phyloP scores from a whole-genome alignment of 1,140 invertebrate genomes.

The Nymphalis io region DNA sequence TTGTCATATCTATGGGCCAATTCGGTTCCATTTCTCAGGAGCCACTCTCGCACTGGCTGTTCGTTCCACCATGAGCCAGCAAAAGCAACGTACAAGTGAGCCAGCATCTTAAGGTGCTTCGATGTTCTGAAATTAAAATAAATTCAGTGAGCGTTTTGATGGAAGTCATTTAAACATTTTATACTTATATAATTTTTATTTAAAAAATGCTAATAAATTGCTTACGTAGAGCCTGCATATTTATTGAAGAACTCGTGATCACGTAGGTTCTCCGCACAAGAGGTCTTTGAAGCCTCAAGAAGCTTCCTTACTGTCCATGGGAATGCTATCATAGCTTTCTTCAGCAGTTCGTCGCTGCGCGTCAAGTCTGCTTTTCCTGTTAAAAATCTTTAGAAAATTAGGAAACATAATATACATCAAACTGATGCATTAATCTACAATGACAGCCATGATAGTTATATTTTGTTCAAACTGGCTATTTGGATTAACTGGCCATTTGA shows the following conservation, averaged over 20 bases:
- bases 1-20: constrained; percentile 37
- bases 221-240: not conserved
- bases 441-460: too few relatives aligned
- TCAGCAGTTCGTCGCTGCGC: constrained; percentile 83
- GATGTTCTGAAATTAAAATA: constrained; percentile 31
- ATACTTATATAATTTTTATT: too few relatives aligned
- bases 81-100: constrained; percentile 43
- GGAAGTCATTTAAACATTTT: too few relatives aligned
- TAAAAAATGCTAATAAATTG: not conserved
- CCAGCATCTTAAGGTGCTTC: constrained; percentile 35
- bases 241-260: not conserved
- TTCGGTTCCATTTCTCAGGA: constrained; percentile 40
- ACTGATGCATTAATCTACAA: too few relatives aligned
- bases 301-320: constrained; percentile 84
- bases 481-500: too few relatives aligned
- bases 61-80: constrained; percentile 46
- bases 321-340: constrained; percentile 92
- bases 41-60: constrained; percentile 46
- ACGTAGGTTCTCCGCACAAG: constrained; percentile 15
- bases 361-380: constrained; percentile 10
- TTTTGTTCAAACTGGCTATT: too few relatives aligned
- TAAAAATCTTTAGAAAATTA: not conserved
- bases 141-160: too few relatives aligned
- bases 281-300: constrained; percentile 31
- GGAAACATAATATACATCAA: too few relatives aligned